Base-by-base conservation (phyloP, 2,113 vertebrate genomes). In the Vanacampus margaritifer region DNA sequence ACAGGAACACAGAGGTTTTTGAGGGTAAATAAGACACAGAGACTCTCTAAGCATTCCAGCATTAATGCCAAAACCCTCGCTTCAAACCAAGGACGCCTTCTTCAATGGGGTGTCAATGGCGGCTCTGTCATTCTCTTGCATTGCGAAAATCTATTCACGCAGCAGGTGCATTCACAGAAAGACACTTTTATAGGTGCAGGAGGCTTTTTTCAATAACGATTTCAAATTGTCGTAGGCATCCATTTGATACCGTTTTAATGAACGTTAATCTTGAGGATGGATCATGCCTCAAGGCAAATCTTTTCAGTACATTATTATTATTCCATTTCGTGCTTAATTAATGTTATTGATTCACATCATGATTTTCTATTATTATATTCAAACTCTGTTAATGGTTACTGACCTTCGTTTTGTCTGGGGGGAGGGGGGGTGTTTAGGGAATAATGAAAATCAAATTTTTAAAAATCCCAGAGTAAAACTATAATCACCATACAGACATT, bases 1-100 rank as follows among this genome's bases (percentile, higher is more conserved):
- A 84, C 78, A 84, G 83, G 83, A 88, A 90, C 86, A 90, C 79
- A 77, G 85, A 79, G 84, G 72, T 66, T 81, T 88, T 87, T 89
- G 75, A 84, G 68, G 72, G 72, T 82, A 78, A 81, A 84, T 65
- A 79, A 82, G 80, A 87, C 74, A 89, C 82, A 76, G 76, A 81
- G 72, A 69, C 67, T 77, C 76, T 87, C 75, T 88, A 74, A 78
- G 67, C 75, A 79, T 86, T 80, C 60, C 21, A 69, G 68, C 76
- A 84, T 74, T 75, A 79, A 87, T 82, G 88, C 86, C 86, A 87
- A 79, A 84, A 73, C 81, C 58, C 80, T 72, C 69, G 51, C 79
- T 60, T 57, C 69, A 85, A 88, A 79, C 77, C 87, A 84, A 75
- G 88, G 60, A 74, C 64, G 74, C 88, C 78, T 84, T 90, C 81